phyloP scores from a whole-genome alignment of 2,888 invertebrate species.

The Caenorhabditis wallacei region DNA sequence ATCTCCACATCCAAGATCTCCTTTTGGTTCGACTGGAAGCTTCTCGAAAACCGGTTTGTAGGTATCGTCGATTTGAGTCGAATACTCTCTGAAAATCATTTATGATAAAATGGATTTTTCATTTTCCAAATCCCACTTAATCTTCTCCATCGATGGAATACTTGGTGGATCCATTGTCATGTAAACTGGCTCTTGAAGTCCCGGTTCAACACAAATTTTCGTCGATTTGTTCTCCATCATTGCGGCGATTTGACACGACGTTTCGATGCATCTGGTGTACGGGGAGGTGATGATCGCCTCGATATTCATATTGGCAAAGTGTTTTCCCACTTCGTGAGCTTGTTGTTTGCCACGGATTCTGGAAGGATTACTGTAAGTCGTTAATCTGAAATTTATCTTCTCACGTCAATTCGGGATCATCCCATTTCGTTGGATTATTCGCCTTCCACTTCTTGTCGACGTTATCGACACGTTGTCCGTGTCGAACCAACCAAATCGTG shows the following conservation, averaged over 20 bases:
- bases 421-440: constrained; percentile 71
- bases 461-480: constrained; percentile 81
- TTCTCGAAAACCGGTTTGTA: constrained; percentile 75
- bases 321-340: constrained; percentile 77
- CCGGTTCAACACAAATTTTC: constrained; percentile 78
- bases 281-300: constrained; percentile 79
- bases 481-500: constrained; percentile 78
- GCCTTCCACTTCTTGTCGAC: constrained; percentile 78
- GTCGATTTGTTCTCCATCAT: constrained; percentile 64
- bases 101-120: neutral
- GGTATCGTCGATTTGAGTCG: constrained; percentile 70
- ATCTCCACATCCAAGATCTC: constrained; percentile 70
- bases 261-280: constrained; percentile 80
- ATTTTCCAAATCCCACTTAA: constrained; percentile 70
- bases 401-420: constrained; percentile 80
- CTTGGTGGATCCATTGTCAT: constrained; percentile 74
- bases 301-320: constrained; percentile 73
- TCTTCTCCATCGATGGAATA: constrained; percentile 66
- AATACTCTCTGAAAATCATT: constrained; percentile 48
- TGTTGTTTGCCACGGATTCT: constrained; percentile 78
- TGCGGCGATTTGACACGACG: constrained; percentile 67
- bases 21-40: constrained; percentile 68
- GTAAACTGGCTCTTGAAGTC: constrained; percentile 78
- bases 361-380: constrained; percentile 17
- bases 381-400: neutral